These are phyloP conservation scores for Thamnophis elegans DNA, from an alignment of 2,797 vertebrate species.

Conservation along the genomic window DNA sequence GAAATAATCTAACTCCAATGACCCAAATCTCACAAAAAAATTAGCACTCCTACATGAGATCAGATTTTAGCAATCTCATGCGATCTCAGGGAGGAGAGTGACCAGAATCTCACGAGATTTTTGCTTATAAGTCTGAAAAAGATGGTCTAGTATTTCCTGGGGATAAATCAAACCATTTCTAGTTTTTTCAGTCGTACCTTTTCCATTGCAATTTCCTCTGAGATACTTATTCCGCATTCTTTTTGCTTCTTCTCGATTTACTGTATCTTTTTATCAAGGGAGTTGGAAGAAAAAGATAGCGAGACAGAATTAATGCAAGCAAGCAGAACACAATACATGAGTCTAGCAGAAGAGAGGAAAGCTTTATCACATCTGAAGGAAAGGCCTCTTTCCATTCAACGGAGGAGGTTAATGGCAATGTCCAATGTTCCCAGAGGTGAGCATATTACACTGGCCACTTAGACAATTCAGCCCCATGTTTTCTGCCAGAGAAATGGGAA, in stretches of 20 bases:
- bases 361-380: neutral
- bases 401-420: neutral
- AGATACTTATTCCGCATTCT: neutral
- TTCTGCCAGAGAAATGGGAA: neutral
- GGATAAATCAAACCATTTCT: neutral
- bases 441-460: neutral
- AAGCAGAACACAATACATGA: slow-evolving; percentile 4
- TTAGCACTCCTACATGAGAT: neutral
- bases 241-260: neutral
- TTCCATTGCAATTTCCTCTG: neutral
- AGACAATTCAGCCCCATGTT: slow-evolving; percentile 1
- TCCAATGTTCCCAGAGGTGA: neutral
- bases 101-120: neutral
- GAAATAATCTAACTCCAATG: neutral
- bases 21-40: neutral
- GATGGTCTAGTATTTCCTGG: neutral
- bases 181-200: neutral
- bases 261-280: neutral
- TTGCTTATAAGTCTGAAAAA: neutral
- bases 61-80: neutral
- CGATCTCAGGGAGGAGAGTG: neutral
- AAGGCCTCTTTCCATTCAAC: slow-evolving; percentile 6
- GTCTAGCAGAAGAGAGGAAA: slow-evolving; percentile 14
- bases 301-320: neutral
- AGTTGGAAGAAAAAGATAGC: neutral